phyloP scores from a whole-genome alignment of 2,888 invertebrate species.

The Acleris cristana region DNA sequence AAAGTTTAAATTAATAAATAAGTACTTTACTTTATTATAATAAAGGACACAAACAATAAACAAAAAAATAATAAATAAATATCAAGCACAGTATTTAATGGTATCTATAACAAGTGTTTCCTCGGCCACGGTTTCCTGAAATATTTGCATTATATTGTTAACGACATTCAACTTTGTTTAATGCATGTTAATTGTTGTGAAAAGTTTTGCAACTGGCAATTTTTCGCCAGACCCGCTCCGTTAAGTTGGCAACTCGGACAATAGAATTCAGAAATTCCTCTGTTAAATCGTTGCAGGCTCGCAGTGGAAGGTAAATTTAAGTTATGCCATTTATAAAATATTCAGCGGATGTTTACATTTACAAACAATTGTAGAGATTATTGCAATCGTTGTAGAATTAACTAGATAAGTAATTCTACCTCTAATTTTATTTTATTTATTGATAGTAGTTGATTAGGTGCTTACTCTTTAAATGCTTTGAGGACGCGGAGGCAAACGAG shows the following conservation, averaged over 20 bases:
- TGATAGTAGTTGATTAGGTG: no score
- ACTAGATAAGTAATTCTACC: no score
- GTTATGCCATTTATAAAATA: not conserved
- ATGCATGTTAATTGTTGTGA: slow-evolving; percentile 64
- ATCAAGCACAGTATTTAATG: no score
- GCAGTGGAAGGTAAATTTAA: slow-evolving; percentile 9
- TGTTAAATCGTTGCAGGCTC: slow-evolving; percentile 11
- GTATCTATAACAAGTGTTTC: no score
- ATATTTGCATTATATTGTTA: slow-evolving; percentile 51
- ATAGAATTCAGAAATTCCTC: slow-evolving; percentile 15
- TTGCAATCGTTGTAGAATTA: no score
- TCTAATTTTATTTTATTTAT: no score
- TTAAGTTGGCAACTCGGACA: slow-evolving; percentile 33
- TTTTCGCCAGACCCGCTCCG: slow-evolving; percentile 37
- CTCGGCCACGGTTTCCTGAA: not conserved
- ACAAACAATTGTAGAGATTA: not conserved
- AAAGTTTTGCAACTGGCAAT: slow-evolving; percentile 51
- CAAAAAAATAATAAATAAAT: no score
- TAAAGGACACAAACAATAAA: no score
- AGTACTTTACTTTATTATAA: no score
- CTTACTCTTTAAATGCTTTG: no score
- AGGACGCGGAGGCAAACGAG: no score
- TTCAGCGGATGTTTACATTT: not conserved
- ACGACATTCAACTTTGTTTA: slow-evolving; percentile 45
- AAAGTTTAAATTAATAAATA: no score